Evolutionary conservation across 2,113 vertebrate species (phyloP), one percentile per base, ranked within the genome.

Genomic region (Corapipo altera): DNA sequence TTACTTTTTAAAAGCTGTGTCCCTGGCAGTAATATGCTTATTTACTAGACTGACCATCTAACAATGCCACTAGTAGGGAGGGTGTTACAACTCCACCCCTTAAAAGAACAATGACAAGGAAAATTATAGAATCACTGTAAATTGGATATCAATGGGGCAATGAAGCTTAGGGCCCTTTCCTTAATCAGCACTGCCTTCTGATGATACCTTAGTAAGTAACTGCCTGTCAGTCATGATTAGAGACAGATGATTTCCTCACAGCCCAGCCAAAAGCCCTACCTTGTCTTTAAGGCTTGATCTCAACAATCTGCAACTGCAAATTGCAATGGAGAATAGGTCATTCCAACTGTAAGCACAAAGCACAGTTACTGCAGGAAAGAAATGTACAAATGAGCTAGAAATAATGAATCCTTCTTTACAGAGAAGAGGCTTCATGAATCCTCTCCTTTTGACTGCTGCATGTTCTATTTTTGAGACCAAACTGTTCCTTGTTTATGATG

Each of bases 401-500:
- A 73, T 76, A 79, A 87, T 51, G 5, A 71, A 71, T 72, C 16
- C 18, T 88, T 39, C 58, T 52, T 71, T 82, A 76, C 12, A 88
- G 49, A 79, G 22, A 91, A 76, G 15, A 80, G 15, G 18, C 48
- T 88, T 64, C 1, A 5, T 74, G 43, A 88, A 71, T 86, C 14
- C 3, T 66, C 28, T 83, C 18, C 51, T 48, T 62, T 33, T 90
- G 75, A 77, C 43, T 93, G 71, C 52, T 94, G 61, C 20, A 16
- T 86, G 49, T 79, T 54, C 79, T 88, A 2, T 46, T 95, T 96
- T 88, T 88, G 59, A 94, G 85, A 77, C 23, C 46, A 90, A 80
- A 90, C 28, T 73, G 22, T 90, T 95, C 46, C 75, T 88, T 83
- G 32, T 86, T 88, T 80, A 59, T 74, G 51, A 59, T 80, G 37